These are phyloP conservation scores for Tachysurus fulvidraco DNA, from an alignment of 2,113 vertebrate species.

Conservation along the genomic window DNA sequence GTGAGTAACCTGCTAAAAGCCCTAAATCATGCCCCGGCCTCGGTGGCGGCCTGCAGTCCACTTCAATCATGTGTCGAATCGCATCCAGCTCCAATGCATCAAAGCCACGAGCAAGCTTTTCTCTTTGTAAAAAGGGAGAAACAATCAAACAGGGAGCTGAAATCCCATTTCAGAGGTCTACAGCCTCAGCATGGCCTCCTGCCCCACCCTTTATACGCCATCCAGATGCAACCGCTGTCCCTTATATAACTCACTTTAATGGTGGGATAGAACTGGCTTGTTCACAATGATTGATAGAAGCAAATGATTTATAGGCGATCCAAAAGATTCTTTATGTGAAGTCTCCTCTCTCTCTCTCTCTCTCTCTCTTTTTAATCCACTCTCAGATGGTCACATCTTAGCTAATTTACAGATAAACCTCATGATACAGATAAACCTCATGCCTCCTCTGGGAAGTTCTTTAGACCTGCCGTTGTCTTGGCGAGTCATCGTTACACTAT, in stretches of 20 bases:
- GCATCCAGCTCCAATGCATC: slow-evolving; percentile 50
- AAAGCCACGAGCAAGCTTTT: slow-evolving; percentile 26
- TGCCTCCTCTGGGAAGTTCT: background rate
- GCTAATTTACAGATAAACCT: background rate
- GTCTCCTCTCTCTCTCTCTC: background rate
- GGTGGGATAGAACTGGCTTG: background rate
- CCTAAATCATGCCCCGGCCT: slow-evolving; percentile 19
- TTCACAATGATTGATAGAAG: background rate
- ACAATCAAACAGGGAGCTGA: slow-evolving; percentile 41
- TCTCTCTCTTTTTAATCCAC: background rate
- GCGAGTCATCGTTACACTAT: background rate
- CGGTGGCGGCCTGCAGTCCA: slow-evolving; percentile 15
- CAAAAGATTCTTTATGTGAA: background rate
- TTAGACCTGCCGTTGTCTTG: background rate
- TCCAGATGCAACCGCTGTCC: background rate
- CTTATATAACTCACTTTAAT: background rate
- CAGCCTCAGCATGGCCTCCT: slow-evolving; percentile 25
- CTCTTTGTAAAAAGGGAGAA: slow-evolving; percentile 15
- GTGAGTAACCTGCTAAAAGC: slow-evolving; percentile 5
- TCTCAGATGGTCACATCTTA: background rate
- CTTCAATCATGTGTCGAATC: slow-evolving; percentile 43
- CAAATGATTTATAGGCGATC: background rate
- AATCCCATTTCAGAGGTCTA: slow-evolving; percentile 49
- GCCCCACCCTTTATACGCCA: slow-evolving; percentile 25
- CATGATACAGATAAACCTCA: background rate